Evolutionary conservation across 1,140 invertebrate genomes (phyloP), one percentile per base, ranked within the genome.

Genomic region (Pygmarrhopalites habei): DNA sequence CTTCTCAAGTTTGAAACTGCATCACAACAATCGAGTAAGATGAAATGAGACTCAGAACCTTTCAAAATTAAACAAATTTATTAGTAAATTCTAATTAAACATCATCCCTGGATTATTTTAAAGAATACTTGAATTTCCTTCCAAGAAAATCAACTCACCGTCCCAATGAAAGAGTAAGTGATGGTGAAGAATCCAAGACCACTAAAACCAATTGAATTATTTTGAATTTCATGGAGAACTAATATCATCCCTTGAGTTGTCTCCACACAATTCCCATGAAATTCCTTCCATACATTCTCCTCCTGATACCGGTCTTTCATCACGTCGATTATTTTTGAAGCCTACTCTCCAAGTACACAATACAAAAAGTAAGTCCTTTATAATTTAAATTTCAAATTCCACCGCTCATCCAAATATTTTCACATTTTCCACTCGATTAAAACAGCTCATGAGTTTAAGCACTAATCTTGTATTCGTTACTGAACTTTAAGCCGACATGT

Each of bases 101-200:
- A n/a, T n/a, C n/a, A n/a, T n/a, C n/a, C n/a, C n/a, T n/a, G n/a
- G n/a, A n/a, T n/a, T n/a, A n/a, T n/a, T n/a, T n/a, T n/a, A n/a
- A n/a, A n/a, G n/a, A n/a, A n/a, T n/a, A n/a, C n/a, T n/a, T n/a
- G n/a, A n/a, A n/a, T n/a, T n/a, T n/a, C n/a, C n/a, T n/a, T n/a
- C n/a, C n/a, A n/a, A n/a, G n/a, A n/a, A n/a, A n/a, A n/a, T n/a
- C n/a, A n/a, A n/a, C n/a, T 60, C 7, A 60, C 58, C 39, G 58
- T 46, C n/a, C 58, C 58, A 26, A 60, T 14, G 43, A 60, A 60
- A 60, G n/a, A n/a, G n/a, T n/a, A n/a, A n/a, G n/a, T n/a, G n/a
- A n/a, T n/a, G n/a, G n/a, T n/a, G n/a, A n/a, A 60, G 58, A 60
- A 60, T 28, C 41, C 41, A 41, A 44, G 5, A 5, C 58, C 58